phyloP scores from a whole-genome alignment of 2,888 invertebrate species.

The Ferdinandea cuprea region DNA sequence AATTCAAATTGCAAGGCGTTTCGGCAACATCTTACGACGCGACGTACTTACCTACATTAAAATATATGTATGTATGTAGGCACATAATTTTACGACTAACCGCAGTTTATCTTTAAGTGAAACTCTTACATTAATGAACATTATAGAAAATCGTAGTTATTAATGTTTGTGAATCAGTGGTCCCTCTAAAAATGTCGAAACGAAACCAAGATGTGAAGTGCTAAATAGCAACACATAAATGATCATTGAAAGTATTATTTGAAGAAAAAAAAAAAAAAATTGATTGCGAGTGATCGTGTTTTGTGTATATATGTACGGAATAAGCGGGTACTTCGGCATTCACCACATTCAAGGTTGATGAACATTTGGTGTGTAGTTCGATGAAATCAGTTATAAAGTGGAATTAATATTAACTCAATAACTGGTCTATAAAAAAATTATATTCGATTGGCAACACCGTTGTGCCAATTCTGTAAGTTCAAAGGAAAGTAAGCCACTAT shows the following conservation, averaged over 20 bases:
- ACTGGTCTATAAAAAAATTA: conserved; percentile 10
- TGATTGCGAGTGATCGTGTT: conserved; percentile 45
- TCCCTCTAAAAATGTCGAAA: conserved; percentile 27
- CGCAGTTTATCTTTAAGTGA: conserved; percentile 17
- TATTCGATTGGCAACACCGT: conserved; percentile 58
- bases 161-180: conserved; percentile 36
- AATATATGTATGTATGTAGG: not conserved
- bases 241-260: conserved; percentile 26
- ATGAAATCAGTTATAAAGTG: conserved; percentile 46
- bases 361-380: conserved; percentile 33
- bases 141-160: conserved; percentile 31
- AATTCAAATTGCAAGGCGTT: no score
- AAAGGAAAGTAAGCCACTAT: conserved; percentile 66
- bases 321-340: conserved; percentile 53
- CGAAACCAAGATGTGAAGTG: conserved; percentile 62
- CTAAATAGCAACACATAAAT: conserved; percentile 32
- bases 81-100: not conserved
- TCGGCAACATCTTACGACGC: no score
- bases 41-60: not conserved
- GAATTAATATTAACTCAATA: conserved; percentile 42
- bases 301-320: conserved; percentile 48
- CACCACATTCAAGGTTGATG: conserved; percentile 63
- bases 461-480: conserved; percentile 58
- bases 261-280: conserved; percentile 12
- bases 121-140: conserved; percentile 37